Conservation (phyloP, 2,888 invertebrate species). For the Calliphora vomitoria region DNA sequence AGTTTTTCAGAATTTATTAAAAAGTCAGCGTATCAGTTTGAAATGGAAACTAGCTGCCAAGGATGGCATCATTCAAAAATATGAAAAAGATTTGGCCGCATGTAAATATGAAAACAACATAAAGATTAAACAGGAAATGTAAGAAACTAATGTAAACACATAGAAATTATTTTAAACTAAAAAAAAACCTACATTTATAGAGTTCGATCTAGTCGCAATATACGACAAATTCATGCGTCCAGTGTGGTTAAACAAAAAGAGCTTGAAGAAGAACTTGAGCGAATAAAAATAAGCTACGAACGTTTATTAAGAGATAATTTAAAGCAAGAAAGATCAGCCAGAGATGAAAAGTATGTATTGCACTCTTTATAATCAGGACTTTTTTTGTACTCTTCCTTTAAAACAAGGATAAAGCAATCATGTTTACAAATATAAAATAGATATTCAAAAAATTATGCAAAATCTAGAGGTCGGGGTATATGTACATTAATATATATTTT, state of each 20-base stretch:
- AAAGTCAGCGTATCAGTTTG: conserved; percentile 76
- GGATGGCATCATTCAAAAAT: conserved; percentile 77
- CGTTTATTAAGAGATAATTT: conserved; percentile 76
- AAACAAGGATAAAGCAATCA: no score
- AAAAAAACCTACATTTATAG: conserved; percentile 73
- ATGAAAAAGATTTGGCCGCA: conserved; percentile 77
- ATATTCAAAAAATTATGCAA: no score
- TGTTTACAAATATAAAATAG: no score
- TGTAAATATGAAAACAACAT: conserved; percentile 79
- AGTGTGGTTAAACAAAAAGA: conserved; percentile 78
- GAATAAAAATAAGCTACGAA: conserved; percentile 73
- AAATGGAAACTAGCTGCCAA: conserved; percentile 78
- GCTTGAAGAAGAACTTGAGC: conserved; percentile 77
- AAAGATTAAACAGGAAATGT: conserved; percentile 79
- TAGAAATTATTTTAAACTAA: neutral
- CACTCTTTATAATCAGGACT: neutral
- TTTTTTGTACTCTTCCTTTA: no score
- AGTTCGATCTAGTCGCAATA: conserved; percentile 75
- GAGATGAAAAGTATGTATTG: conserved; percentile 81
- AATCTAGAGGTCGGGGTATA: no score
- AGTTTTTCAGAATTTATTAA: conserved; percentile 76
- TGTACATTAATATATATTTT: neutral
- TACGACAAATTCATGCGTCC: conserved; percentile 74
- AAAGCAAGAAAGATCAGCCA: conserved; percentile 76
- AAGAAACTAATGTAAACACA: conserved; percentile 20